Evolutionary conservation across 2,888 invertebrate genomes (phyloP).

Genomic region (Cataglyphis cursor): DNA sequence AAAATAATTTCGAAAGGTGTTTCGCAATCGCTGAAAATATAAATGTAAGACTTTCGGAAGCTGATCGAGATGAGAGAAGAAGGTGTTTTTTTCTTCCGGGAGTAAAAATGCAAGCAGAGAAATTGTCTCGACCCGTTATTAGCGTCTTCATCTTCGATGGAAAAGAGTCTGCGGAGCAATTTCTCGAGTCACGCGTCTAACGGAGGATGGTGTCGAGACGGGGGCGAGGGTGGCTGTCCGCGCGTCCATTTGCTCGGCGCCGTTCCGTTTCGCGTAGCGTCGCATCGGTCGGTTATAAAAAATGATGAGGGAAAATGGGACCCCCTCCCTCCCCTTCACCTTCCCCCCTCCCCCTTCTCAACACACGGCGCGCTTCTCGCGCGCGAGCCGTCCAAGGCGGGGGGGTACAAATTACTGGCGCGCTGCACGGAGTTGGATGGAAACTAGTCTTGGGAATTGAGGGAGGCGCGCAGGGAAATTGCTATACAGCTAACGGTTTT

Average conservation of each 20-base stretch:
- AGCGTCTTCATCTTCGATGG: constrained; percentile 14
- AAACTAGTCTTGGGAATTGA: constrained; percentile 83
- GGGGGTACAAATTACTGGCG: constrained; percentile 80
- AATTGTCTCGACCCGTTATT: constrained; percentile 16
- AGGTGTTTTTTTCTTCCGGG: background rate
- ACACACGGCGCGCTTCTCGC: constrained; percentile 23
- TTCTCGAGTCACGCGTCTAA: constrained; percentile 35
- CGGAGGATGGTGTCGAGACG: background rate
- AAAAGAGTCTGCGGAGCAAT: background rate
- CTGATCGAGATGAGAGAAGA: background rate
- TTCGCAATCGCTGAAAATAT: background rate
- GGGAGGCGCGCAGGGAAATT: constrained; percentile 79
- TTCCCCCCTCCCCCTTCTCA: background rate
- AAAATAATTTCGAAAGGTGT: background rate
- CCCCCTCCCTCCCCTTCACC: constrained; percentile 11
- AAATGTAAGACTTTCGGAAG: background rate
- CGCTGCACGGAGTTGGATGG: constrained; percentile 76
- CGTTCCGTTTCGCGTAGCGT: constrained; percentile 17
- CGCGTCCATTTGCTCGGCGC: constrained; percentile 27
- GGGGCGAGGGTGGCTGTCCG: background rate
- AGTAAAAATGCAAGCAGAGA: background rate
- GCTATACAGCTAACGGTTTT: constrained; percentile 76
- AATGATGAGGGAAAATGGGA: constrained; percentile 76
- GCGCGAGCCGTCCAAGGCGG: constrained; percentile 67
- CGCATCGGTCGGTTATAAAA: constrained; percentile 76